Evolutionary conservation across 2,797 vertebrate species (phyloP).

Genomic region (Eulemur mongoz): DNA sequence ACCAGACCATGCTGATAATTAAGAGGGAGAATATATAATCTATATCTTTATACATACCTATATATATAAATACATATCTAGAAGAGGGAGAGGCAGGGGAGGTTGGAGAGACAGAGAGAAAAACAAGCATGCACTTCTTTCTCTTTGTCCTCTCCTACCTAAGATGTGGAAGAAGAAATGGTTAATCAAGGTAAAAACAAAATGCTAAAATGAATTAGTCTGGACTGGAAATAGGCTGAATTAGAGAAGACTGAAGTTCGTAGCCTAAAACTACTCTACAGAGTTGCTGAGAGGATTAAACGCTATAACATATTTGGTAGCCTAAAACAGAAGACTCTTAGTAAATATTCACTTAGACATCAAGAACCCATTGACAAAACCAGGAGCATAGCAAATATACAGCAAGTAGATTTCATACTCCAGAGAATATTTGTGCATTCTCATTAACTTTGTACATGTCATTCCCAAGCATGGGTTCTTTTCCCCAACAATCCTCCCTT

Average conservation of each 20-base stretch:
- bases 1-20: background rate
- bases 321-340: constrained; percentile 3
- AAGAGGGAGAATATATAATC: background rate
- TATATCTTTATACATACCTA: background rate
- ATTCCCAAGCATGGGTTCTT: background rate
- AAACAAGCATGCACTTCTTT: background rate
- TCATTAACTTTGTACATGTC: background rate
- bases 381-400: background rate
- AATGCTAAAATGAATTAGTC: background rate
- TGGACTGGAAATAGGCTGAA: background rate
- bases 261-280: background rate
- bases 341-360: background rate
- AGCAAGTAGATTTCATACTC: background rate
- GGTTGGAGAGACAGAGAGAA: background rate
- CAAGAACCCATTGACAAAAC: background rate
- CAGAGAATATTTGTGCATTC: background rate
- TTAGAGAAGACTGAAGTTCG: background rate
- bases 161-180: constrained; percentile 20
- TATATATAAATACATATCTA: background rate
- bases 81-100: no score
- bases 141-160: background rate
- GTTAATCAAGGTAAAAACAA: background rate
- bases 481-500: background rate
- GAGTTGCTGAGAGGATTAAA: background rate
- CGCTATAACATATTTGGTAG: background rate